These are phyloP conservation scores for Neodiprion pinetum DNA, from an alignment of 1,140 invertebrate genomes.

Conservation along the genomic window DNA sequence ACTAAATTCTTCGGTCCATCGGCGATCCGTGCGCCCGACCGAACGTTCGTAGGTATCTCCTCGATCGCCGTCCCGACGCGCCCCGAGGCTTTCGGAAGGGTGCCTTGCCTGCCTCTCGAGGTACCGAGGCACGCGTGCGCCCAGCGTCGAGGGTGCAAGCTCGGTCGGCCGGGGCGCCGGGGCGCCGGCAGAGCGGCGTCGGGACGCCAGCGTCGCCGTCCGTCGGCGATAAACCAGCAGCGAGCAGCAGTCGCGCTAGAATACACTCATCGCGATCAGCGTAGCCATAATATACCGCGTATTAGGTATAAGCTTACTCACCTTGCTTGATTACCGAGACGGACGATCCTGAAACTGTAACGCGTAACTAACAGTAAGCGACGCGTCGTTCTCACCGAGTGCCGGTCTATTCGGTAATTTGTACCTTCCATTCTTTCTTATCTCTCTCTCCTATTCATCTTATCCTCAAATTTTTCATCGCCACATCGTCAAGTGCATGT, in stretches of 20 bases:
- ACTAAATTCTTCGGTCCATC: background rate
- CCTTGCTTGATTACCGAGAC: too few relatives aligned
- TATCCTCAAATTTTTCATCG: too few relatives aligned
- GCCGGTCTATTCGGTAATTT: too few relatives aligned
- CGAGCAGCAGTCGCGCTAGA: slow-evolving; percentile 6
- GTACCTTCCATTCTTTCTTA: too few relatives aligned
- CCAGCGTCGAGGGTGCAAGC: slow-evolving; percentile 23
- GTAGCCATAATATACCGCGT: background rate
- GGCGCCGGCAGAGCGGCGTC: slow-evolving; percentile 51
- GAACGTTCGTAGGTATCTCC: background rate
- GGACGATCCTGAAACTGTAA: too few relatives aligned
- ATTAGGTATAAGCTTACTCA: too few relatives aligned
- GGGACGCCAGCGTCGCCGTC: slow-evolving; percentile 44
- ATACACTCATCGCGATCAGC: slow-evolving; percentile 3
- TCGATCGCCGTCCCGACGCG: background rate
- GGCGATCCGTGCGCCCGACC: background rate
- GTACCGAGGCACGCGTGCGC: slow-evolving; percentile 15
- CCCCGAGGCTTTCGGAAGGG: background rate
- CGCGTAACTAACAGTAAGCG: too few relatives aligned
- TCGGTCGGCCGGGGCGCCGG: slow-evolving; percentile 48
- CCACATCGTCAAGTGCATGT: too few relatives aligned
- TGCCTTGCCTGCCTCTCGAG: background rate
- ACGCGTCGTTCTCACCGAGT: too few relatives aligned
- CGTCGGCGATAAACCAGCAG: slow-evolving; percentile 26
- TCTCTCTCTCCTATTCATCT: too few relatives aligned